Conservation (phyloP, 2,888 invertebrate species). For the Oscheius myriophilus region DNA sequence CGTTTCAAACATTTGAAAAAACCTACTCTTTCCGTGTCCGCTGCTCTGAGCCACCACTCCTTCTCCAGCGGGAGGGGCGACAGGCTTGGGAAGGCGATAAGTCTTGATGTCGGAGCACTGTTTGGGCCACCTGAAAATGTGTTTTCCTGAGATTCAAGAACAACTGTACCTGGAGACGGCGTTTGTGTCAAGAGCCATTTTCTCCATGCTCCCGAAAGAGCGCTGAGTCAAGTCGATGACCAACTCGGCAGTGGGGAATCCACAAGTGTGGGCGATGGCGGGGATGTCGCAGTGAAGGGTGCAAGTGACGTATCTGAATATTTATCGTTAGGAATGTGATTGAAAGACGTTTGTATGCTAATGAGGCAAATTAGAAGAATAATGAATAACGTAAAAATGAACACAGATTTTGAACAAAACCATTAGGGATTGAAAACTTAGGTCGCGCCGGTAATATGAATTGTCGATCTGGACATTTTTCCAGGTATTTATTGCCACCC, state of each 20-base stretch:
- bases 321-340: neutral
- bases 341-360: too few relatives aligned
- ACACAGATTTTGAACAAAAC: too few relatives aligned
- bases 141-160: neutral
- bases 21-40: slow-evolving; percentile 16
- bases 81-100: slow-evolving; percentile 59
- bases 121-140: slow-evolving; percentile 61
- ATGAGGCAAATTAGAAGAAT: too few relatives aligned
- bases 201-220: slow-evolving; percentile 65
- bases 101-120: slow-evolving; percentile 67
- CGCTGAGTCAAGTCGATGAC: slow-evolving; percentile 54
- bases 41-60: slow-evolving; percentile 42
- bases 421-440: too few relatives aligned
- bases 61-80: slow-evolving; percentile 35
- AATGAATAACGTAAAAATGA: too few relatives aligned
- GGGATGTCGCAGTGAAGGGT: slow-evolving; percentile 68
- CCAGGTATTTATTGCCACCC: too few relatives aligned
- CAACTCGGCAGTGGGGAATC: slow-evolving; percentile 62
- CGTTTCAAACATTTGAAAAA: neutral
- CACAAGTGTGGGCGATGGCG: slow-evolving; percentile 64
- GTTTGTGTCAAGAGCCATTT: slow-evolving; percentile 66
- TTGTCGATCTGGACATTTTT: too few relatives aligned
- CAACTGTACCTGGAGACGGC: slow-evolving; percentile 54
- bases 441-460: too few relatives aligned
- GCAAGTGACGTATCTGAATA: slow-evolving; percentile 62